These are phyloP conservation scores for Pyrrhosoma nymphula DNA, from an alignment of 2,888 invertebrate genomes.

Conservation along the genomic window DNA sequence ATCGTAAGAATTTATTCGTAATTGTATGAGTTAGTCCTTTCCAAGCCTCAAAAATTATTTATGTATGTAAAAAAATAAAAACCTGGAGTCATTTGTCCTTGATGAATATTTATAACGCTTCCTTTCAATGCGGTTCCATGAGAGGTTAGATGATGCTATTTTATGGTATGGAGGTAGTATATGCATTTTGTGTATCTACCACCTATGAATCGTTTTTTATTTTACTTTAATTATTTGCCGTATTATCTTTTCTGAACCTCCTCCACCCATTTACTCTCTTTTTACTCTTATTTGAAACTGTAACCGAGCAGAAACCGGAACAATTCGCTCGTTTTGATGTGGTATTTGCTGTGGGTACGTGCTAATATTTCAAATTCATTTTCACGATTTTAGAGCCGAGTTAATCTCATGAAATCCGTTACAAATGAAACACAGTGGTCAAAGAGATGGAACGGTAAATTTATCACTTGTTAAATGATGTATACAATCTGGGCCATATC, in stretches of 20 bases:
- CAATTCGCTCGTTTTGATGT: background rate
- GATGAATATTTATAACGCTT: too few relatives aligned
- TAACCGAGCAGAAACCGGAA: background rate
- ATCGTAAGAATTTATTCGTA: too few relatives aligned
- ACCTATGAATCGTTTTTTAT: too few relatives aligned
- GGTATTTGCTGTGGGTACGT: background rate
- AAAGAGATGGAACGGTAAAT: background rate
- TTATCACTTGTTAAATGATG: background rate
- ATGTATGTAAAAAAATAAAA: too few relatives aligned
- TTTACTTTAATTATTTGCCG: too few relatives aligned
- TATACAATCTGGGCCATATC: background rate
- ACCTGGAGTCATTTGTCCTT: too few relatives aligned
- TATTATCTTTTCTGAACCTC: background rate
- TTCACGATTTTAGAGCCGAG: background rate
- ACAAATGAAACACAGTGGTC: background rate
- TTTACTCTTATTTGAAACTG: background rate
- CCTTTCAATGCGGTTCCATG: too few relatives aligned
- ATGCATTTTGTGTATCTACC: background rate
- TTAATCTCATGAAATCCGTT: background rate
- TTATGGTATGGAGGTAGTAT: too few relatives aligned
- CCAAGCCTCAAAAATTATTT: too few relatives aligned
- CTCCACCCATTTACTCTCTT: background rate
- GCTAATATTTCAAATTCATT: background rate
- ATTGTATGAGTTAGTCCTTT: too few relatives aligned
- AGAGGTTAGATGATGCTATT: too few relatives aligned